Evolutionary conservation across 2,888 invertebrate species (phyloP), one percentile per base, ranked within the genome.

Genomic region (Pyrrhosoma nymphula): DNA sequence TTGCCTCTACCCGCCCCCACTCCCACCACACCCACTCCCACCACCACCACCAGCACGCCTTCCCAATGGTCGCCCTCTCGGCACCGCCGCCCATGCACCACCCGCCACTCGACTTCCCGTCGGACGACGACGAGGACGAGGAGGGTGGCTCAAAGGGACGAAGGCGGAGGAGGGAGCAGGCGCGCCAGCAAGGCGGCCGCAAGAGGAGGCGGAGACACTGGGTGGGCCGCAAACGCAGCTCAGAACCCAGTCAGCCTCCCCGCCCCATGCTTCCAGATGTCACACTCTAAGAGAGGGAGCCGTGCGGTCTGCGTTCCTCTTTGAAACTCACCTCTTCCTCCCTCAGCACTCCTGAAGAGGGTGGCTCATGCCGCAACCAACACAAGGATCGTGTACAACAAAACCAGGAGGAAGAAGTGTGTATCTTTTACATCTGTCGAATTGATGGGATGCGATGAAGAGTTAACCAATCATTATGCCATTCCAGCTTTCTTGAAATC

Each of bases 11-110:
- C 96, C 97, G 96, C 98, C 98, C 98, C 98, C 98, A 98, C 98
- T 98, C 97, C 97, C 97, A 97, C 97, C 97, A 97, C 97, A 98
- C 97, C 98, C 98, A 98, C 98, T 98, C 63, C 14, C 63, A 35
- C 23, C 69, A 23, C n/a, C 75, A 75, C 30, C 69, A 69, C 69
- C 69, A 69, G n/a, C 69, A 69, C 69, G 69, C 69, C 69, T 69
- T 69, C 69, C 93, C 93, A 39, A 39, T 93, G 14, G 93, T 69
- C 55, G 82, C 82, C 16, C 75, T 93, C n/a, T 93, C 93, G n/a
- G 47, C 93, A 39, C 93, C 93, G 39, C 93, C 93, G 47, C 93
- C 93, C 8, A 35, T 56, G 20, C 93, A 93, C 26, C 82, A 82
- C 82, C 82, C 82, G 16, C 93, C 93, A 18, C 55, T 93, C 0